Conservation (phyloP, 2,888 invertebrate species). For the Caenorhabditis macrosperma region DNA sequence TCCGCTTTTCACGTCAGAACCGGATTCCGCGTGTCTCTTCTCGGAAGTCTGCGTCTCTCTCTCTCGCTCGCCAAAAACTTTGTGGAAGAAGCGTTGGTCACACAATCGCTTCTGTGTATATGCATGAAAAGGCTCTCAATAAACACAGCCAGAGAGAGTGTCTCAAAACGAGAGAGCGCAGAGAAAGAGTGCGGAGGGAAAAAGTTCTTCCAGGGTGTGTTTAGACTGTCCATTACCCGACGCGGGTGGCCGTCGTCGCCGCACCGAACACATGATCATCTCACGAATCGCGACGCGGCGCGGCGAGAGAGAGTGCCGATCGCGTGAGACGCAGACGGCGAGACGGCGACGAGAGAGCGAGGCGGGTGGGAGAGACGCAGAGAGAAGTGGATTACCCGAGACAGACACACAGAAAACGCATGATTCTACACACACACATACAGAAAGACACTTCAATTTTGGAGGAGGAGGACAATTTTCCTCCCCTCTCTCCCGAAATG, state of each 20-base stretch:
- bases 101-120: neutral
- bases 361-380: neutral
- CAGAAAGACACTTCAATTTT: constrained; percentile 37
- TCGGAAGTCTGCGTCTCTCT: neutral
- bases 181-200: neutral
- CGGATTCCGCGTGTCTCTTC: too few species aligned
- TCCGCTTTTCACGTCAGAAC: neutral
- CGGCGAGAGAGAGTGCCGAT: neutral
- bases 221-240: constrained; percentile 38
- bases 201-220: constrained; percentile 1
- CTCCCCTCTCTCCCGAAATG: too few species aligned
- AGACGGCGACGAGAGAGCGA: constrained; percentile 1
- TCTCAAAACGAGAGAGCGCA: neutral
- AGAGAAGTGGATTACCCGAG: constrained; percentile 46
- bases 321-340: neutral
- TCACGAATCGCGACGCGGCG: neutral
- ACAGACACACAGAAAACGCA: constrained; percentile 47
- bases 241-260: neutral
- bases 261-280: constrained; percentile 49
- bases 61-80: neutral
- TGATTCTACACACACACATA: constrained; percentile 45
- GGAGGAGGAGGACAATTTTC: constrained; percentile 14
- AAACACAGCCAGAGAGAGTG: neutral
- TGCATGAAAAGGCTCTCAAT: neutral
- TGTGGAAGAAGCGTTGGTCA: constrained; percentile 1